Percentiles rank a stretch among this genome's conserved stretches.
phyloP scores from a whole-genome alignment of 2,797 vertebrate species.

The Syndactyla subalaris region DNA sequence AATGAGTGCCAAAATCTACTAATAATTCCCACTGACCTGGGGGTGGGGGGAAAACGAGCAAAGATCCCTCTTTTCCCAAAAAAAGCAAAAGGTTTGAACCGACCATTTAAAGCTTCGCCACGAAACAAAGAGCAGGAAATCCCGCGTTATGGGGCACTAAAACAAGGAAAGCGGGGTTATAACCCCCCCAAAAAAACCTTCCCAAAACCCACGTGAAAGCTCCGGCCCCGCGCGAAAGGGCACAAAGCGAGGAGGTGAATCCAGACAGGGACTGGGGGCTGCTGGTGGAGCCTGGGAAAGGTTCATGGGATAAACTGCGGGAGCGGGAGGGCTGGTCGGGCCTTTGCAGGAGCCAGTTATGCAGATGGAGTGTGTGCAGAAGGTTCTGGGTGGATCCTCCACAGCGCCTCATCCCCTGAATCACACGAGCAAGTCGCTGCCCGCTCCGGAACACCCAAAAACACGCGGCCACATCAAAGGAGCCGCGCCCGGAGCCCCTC shows the following conservation, averaged over 20 bases:
- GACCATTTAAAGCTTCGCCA: neutral
- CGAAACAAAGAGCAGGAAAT: neutral
- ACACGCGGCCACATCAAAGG: neutral
- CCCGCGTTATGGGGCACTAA: neutral
- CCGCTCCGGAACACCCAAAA: neutral
- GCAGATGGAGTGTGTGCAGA: conserved; percentile 26
- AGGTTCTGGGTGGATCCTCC: conserved; percentile 57
- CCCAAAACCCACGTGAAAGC: fast-evolving
- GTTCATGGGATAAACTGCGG: neutral
- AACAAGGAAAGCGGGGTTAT: fast-evolving
- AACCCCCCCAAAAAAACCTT: neutral
- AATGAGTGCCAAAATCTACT: neutral
- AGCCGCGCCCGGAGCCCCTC: fast-evolving
- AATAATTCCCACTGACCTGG: neutral
- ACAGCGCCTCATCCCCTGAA: neutral
- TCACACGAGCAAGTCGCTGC: neutral
- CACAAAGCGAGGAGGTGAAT: fast-evolving
- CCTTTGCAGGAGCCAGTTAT: neutral
- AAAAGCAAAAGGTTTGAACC: neutral
- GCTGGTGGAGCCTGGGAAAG: neutral
- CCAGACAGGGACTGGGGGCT: neutral
- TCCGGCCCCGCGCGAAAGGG: neutral
- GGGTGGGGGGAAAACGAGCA: fast-evolving
- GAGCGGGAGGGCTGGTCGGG: neutral
- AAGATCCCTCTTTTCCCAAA: neutral